Evolutionary conservation across 2,888 invertebrate genomes (phyloP).

Genomic region (Colostygia pectinataria): DNA sequence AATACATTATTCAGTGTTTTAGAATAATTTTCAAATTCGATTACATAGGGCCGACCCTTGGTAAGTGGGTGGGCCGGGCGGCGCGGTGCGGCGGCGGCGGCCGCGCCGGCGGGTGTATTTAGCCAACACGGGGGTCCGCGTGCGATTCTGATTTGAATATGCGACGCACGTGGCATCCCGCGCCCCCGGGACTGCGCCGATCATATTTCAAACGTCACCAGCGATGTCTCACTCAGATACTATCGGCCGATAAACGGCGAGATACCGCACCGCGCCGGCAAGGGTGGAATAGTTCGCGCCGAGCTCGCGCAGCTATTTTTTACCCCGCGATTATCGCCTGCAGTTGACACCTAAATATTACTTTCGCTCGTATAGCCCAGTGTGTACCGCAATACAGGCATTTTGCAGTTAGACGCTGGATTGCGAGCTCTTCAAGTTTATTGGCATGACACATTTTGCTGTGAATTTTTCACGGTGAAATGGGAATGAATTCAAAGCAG

Average conservation of each 20-base stretch:
- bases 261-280: conserved; percentile 51
- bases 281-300: conserved; percentile 74
- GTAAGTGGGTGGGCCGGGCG: conserved; percentile 78
- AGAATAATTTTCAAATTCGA: conserved; percentile 84
- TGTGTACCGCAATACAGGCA: conserved; percentile 59
- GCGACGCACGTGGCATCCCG: conserved; percentile 78
- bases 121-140: conserved; percentile 83
- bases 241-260: conserved; percentile 79
- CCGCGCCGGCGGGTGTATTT: conserved; percentile 74
- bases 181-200: conserved; percentile 75
- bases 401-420: conserved; percentile 60
- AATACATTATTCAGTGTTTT: conserved; percentile 84
- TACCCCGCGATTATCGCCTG: conserved; percentile 80
- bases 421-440: conserved; percentile 67
- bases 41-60: conserved; percentile 82
- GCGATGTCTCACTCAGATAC: conserved; percentile 83
- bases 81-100: conserved; percentile 24
- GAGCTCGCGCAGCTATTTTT: conserved; percentile 68
- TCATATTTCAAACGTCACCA: conserved; percentile 83
- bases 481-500: conserved; percentile 45
- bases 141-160: conserved; percentile 82
- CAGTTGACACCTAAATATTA: conserved; percentile 82
- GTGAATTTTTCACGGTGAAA: conserved; percentile 48
- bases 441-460: conserved; percentile 63
- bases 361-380: conserved; percentile 61